Evolutionary conservation across 2,888 invertebrate genomes (phyloP), one percentile per base, ranked within the genome.

Genomic region (Caenorhabditis angaria): DNA sequence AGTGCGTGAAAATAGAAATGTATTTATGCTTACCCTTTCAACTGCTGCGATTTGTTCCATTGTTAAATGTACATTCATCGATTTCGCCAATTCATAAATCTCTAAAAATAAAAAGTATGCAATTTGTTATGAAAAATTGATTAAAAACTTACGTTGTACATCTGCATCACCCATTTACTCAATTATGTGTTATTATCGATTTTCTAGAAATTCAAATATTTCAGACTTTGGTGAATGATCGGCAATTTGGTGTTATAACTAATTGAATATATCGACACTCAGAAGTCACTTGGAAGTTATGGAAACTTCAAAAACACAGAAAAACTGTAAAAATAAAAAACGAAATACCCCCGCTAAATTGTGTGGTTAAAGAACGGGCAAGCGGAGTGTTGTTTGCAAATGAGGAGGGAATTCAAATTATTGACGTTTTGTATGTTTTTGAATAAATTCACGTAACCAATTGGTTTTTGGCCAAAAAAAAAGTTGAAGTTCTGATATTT

Each of bases 41-140:
- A 72, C 72, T 20, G 72, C 57, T 12, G 27, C 29, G 4, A 68
- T 58, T 55, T 72, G 72, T 32, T 71, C 71, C 12, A 14, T 20
- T 1, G 71, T 66, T 12, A 71, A 27, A 50, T 56, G 32, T 12
- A 71, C 64, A 48, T 71, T 71, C 20, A 71, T 41, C 35, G 60
- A 64, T 28, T 64, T 66, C n/a, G 60, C 71, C 63, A 71, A 60
- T 51, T 71, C 71, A 20, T 60, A 35, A 0, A 59, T 24, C 53
- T 53, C 71, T 71, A 51, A 25, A 71, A 24, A 22, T 18, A 55
- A 8, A 14, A 41, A 55, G 25, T 24, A 5, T 14, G 22, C 4
- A 27, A 24, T 54, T 24, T 4, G 4, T 8, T 14, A 48, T n/a
- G 8, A 3, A 50, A 10, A 55, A 55, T n/a, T n/a, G n/a, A 32